Base-by-base conservation (phyloP, 2,888 invertebrate genomes). In the Calameuta filiformis region DNA sequence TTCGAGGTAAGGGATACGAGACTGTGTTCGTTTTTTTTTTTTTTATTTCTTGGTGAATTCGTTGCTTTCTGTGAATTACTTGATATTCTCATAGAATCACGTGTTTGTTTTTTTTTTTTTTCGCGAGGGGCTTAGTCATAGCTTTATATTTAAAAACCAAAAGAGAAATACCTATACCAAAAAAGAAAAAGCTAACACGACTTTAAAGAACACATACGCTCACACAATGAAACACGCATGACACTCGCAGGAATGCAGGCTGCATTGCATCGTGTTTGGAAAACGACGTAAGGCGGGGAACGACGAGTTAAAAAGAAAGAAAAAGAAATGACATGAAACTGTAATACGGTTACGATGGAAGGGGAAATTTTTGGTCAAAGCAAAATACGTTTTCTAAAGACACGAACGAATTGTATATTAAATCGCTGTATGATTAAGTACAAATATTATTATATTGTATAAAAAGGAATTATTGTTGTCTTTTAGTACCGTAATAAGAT, bases 341-440 rank as follows among this genome's bases (percentile, higher is more conserved):
- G 31, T 23, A 69, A 68, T 23, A 23, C 40, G 15, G 73, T 76
- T 15, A 37, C 31, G 37, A 11, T 15, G 11, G 69, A 73, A 12
- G 15, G 73, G 30, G 33, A 35, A 35, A 30, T 35, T 35, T 12
- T 31, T 4, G 74, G 71, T 71, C 35, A 4, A 69, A 69, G 11
- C 12, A 69, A 69, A 69, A 69, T 69, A 40, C 15, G 40, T 40
- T 40, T 40, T 40, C 15, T 15, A 40, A 40, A 76, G 40, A 75
- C 34, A 78, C 75, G 40, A 73, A 40, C 73, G 78, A 83, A 77
- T 79, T 85, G 83, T 83, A 84, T 80, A 83, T 83, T 83, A 83
- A 83, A 81, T 79, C 82, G 83, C 87, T 85, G 86, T 88, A 87
- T 87, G 85, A 88, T 89, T 88, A 86, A 89, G 89, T 89, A 89